These are phyloP conservation scores for Calameuta pallipes DNA, from an alignment of 2,888 invertebrate species.

Conservation along the genomic window DNA sequence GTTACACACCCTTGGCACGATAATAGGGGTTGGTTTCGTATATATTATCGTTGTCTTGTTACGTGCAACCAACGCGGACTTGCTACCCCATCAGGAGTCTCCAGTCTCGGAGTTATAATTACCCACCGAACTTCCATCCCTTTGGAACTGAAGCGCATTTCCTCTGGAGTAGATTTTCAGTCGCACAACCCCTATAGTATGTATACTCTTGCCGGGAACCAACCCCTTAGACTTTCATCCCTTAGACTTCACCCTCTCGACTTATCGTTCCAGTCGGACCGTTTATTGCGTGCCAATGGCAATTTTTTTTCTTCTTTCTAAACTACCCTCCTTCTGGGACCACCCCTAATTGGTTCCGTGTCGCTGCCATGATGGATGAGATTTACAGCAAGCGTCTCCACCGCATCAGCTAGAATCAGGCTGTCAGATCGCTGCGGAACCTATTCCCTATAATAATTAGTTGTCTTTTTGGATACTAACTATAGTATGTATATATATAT, in stretches of 20 bases:
- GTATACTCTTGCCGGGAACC: not conserved
- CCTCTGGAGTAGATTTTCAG: not conserved
- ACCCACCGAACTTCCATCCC: constrained; percentile 32
- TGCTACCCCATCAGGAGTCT: constrained; percentile 26
- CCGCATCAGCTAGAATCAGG: not conserved
- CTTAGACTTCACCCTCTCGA: not conserved
- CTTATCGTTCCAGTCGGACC: not conserved
- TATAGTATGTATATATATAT: not conserved
- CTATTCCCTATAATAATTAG: not conserved
- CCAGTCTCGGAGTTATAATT: constrained; percentile 37
- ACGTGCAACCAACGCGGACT: constrained; percentile 19
- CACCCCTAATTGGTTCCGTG: not conserved
- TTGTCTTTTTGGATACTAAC: not conserved
- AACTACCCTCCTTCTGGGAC: not conserved
- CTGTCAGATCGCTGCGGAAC: not conserved
- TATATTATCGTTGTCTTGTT: constrained; percentile 22
- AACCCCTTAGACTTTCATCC: not conserved
- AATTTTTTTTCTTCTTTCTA: not conserved
- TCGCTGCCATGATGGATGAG: not conserved
- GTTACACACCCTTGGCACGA: not conserved
- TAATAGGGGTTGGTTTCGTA: not conserved
- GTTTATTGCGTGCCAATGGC: not conserved
- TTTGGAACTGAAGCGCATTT: not conserved
- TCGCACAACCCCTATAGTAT: not conserved
- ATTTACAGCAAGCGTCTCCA: not conserved